Conservation (phyloP, 2,113 vertebrate genomes). For the Tauraco erythrolophus region DNA sequence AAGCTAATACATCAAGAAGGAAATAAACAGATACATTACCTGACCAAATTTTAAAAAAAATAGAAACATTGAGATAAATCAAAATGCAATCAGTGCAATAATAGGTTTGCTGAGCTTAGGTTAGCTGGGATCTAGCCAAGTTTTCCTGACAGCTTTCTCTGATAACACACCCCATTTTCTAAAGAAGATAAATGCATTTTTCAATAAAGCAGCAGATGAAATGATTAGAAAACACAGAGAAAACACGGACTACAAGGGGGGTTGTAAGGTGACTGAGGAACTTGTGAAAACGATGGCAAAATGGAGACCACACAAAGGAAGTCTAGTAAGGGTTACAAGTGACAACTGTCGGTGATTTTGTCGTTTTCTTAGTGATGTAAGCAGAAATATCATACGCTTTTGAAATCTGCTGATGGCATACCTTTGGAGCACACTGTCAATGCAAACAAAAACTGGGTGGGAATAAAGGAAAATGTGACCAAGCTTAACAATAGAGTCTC, state of each 20-base stretch:
- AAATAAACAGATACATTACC: background rate
- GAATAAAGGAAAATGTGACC: background rate
- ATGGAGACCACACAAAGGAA: background rate
- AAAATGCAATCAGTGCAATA: conserved; percentile 20
- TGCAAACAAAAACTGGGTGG: background rate
- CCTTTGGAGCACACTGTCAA: background rate
- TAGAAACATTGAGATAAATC: conserved; percentile 37
- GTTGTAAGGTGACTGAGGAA: background rate
- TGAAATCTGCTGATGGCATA: background rate
- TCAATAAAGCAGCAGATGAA: background rate
- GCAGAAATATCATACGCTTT: background rate
- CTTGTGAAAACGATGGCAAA: background rate
- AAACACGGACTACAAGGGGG: background rate
- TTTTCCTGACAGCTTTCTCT: background rate
- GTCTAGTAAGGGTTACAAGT: background rate
- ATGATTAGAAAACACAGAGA: background rate
- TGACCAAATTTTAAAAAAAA: background rate
- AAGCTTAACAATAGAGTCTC: background rate
- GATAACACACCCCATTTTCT: background rate
- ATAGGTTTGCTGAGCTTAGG: background rate
- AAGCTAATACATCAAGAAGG: background rate
- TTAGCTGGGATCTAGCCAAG: background rate
- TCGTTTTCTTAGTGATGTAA: background rate
- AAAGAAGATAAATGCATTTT: background rate
- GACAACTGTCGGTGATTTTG: rapidly evolving